phyloP scores from a whole-genome alignment of 2,888 invertebrate species.

The Prenolepis imparis region DNA sequence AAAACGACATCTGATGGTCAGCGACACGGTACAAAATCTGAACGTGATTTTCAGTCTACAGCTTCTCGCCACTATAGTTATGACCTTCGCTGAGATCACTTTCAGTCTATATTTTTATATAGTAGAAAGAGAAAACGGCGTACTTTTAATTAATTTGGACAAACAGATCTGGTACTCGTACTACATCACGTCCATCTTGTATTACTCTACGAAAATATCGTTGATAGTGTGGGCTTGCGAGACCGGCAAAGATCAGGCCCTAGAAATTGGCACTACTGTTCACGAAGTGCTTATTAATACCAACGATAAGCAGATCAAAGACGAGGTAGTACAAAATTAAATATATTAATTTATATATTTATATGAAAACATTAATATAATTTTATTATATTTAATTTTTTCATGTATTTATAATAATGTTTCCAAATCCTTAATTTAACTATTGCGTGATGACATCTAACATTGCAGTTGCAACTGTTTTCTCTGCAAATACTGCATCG shows the following conservation, averaged over 20 bases:
- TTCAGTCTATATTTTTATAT: conserved; percentile 80
- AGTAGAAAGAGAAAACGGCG: conserved; percentile 33
- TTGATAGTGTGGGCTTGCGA: conserved; percentile 77
- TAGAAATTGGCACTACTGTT: conserved; percentile 71
- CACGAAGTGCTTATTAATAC: conserved; percentile 75
- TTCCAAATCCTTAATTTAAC: not conserved
- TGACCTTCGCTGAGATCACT: conserved; percentile 78
- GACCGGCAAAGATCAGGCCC: conserved; percentile 70
- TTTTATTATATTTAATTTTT: conserved; percentile 1
- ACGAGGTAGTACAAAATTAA: conserved; percentile 59
- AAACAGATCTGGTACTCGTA: conserved; percentile 73
- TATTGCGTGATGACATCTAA: not conserved
- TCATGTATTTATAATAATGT: not conserved
- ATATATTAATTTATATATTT: not conserved
- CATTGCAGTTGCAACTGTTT: conserved; percentile 78
- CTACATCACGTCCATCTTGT: conserved; percentile 65
- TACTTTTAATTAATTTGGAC: not conserved
- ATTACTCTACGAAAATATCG: conserved; percentile 71
- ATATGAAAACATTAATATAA: not conserved
- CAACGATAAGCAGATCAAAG: conserved; percentile 64
- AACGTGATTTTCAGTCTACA: conserved; percentile 77
- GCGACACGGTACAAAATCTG: conserved; percentile 71
- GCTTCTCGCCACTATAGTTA: conserved; percentile 70
- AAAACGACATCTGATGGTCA: conserved; percentile 76
- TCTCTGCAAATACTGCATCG: conserved; percentile 80